Percentiles rank a stretch among this genome's conserved stretches.
phyloP scores from a whole-genome alignment of 1,140 invertebrate genomes.

The Aleiodes sp. region DNA sequence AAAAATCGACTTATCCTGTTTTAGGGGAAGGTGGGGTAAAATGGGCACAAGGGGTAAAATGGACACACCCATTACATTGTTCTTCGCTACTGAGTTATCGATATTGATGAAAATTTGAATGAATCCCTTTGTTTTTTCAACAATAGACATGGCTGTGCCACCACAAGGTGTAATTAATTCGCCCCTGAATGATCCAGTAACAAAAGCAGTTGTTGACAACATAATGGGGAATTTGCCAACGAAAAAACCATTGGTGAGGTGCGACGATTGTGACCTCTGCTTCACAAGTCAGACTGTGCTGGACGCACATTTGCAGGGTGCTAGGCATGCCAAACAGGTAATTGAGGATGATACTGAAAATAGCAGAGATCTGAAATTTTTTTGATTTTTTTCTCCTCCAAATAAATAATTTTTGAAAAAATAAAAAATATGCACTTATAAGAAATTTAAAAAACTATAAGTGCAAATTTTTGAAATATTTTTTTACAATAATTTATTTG shows the following conservation, averaged over 20 bases:
- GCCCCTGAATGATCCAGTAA: conserved; percentile 60
- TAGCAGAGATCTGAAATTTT: neutral
- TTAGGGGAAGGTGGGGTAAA: no score
- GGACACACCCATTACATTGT: no score
- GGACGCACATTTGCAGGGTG: conserved; percentile 66
- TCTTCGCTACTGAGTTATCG: no score
- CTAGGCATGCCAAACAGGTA: conserved; percentile 68
- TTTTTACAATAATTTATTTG: neutral
- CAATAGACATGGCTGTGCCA: conserved; percentile 41
- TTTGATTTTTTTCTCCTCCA: conserved; percentile 5
- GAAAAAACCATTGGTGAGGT: conserved; percentile 62
- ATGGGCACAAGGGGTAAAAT: no score
- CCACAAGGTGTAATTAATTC: conserved; percentile 41
- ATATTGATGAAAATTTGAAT: no score
- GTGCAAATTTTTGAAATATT: no score
- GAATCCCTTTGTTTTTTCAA: no score
- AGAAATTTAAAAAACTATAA: no score
- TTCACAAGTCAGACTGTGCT: conserved; percentile 66
- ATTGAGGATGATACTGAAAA: conserved; percentile 16
- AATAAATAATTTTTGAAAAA: neutral
- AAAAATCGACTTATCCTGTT: no score
- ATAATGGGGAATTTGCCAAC: conserved; percentile 66
- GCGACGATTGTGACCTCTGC: conserved; percentile 64
- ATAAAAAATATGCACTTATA: no score
- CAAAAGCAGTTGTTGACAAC: conserved; percentile 67